Percentiles rank a stretch among this genome's conserved stretches.
Conservation (phyloP, 2,113 vertebrate genomes). For the Colossoma macropomum region DNA sequence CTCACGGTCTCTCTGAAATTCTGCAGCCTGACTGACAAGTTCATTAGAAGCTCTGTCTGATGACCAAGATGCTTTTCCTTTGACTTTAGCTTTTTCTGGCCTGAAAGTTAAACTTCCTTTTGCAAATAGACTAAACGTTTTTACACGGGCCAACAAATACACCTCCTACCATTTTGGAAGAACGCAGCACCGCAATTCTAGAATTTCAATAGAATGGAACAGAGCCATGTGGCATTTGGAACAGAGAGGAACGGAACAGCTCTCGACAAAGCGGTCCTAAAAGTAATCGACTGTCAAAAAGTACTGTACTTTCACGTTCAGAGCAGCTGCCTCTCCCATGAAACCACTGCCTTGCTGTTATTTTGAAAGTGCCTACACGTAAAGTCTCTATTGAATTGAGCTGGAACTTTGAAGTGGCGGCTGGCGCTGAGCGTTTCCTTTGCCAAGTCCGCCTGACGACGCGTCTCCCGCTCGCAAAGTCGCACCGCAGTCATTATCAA, state of each 20-base stretch:
- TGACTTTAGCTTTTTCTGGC: background rate
- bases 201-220: background rate
- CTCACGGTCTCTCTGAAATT: too few relatives aligned
- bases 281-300: background rate
- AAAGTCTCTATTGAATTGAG: background rate
- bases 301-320: background rate
- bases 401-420: constrained; percentile 9
- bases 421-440: background rate
- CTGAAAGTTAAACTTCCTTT: background rate
- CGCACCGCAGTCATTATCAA: background rate
- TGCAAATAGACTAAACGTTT: background rate
- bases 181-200: background rate
- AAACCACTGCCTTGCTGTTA: background rate
- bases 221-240: background rate
- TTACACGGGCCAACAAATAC: background rate
- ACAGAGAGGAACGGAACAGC: background rate
- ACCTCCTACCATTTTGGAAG: background rate
- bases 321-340: background rate
- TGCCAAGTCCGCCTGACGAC: background rate
- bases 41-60: background rate
- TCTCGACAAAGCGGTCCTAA: background rate
- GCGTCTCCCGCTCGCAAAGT: background rate
- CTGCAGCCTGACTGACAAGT: background rate
- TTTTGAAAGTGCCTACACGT: background rate
- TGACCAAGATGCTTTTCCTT: too few relatives aligned